Base-by-base conservation (phyloP, 2,797 vertebrate species). In the Chaetodon trifasciatus region DNA sequence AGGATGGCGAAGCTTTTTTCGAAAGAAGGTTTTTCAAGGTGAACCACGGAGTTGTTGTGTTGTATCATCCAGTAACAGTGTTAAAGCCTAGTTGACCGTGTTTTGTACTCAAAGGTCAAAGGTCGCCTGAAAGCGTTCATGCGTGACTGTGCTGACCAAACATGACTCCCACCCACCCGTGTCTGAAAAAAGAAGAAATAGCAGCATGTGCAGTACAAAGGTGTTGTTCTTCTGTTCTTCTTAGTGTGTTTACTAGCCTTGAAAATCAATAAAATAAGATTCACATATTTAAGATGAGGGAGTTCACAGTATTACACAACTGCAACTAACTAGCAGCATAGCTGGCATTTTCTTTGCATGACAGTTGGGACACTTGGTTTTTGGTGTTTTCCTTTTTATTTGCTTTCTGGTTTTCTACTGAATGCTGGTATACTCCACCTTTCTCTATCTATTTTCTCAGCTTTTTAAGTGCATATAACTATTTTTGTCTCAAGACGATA, bases 321-420 rank as follows among this genome's bases (percentile, higher is more conserved):
- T 85, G 85, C 92, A 85, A 83, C 88, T 92, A 86, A 85, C 65
- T 91, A 84, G 90, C 85, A 82, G 85, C 78, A 39, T 93, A 93
- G 91, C 91, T 92, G 91, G 76, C 86, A 63, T 95, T 94, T 87
- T 91, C 71, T 91, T 93, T 95, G 95, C 95, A 96, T 96, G 96
- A 94, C 84, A 72, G 88, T 93, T 90, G 65, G 83, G 85, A 93
- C 85, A 86, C 79, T 90, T 78, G 84, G 88, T 90, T 90, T 91
- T 89, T 81, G 77, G 74, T 90, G 62, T 85, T 89, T 86, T 83
- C 60, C 39, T 77, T 80, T 83, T 81, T 63, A 84, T 91, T 89
- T 90, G 72, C 73, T 81, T 90, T 91, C 79, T 89, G 39, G 84
- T 95, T 95, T 95, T 95, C 91, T 95, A 94, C 94, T 94, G 93